Evolutionary conservation across 2,113 vertebrate genomes (phyloP), one percentile per base, ranked within the genome.

Genomic region (Cyprinodon brontotheroides): DNA sequence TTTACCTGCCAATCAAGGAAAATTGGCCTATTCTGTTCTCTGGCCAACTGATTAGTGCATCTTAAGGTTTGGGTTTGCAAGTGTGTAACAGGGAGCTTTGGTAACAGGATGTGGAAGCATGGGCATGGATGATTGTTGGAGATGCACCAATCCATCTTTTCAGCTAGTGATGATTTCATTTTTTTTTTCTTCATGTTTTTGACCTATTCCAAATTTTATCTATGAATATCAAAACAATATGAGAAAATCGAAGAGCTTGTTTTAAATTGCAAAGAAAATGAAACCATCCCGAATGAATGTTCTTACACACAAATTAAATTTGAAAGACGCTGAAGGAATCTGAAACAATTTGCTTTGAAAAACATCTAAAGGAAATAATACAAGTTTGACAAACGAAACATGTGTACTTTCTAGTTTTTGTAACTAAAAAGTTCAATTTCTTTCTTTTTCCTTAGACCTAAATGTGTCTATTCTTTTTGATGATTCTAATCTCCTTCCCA

Each of bases 401-500:
- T 61, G 20, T 57, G 9, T 53, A 53, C 61, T 71, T 22, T 68
- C 70, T 68, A 15, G 17, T 64, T 80, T 29, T 79, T 43, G 59
- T 77, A 50, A 71, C 4, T 75, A 43, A 70, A 48, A 75, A 86
- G 14, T 62, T 81, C 91, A 90, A 87, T 77, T 91, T 94, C 92
- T 90, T 79, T 95, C 95, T 89, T 92, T 93, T 95, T 89, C 89
- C 88, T 45, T 94, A 93, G 91, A 93, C 62, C 50, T 71, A 66
- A 14, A 81, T 65, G 69, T 89, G 92, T 92, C 94, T 78, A 53
- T 85, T 68, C 61, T 68, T 92, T 92, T 75, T 74, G 61, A 92
- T 93, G 73, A 73, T 67, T 94, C 37, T 62, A n/a, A 94, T 93
- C 90, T 92, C 94, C 94, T 74, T 91, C 95, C 96, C 95, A 91